Evolutionary conservation across 2,888 invertebrate genomes (phyloP).

Genomic region (Apotomis capreana): DNA sequence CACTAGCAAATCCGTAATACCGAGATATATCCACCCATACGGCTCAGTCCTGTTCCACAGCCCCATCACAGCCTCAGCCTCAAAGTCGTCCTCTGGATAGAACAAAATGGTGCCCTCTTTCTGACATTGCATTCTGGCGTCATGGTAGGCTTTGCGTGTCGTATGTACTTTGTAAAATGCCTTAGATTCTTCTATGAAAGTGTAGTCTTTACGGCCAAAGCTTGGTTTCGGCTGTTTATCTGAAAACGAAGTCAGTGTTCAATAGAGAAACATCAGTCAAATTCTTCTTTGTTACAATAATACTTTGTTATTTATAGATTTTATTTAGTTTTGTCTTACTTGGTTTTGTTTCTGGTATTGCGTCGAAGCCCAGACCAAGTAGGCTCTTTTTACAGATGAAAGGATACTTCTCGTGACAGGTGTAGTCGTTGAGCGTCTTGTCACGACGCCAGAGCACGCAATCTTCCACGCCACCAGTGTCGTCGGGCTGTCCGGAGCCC

Average conservation of each 20-base stretch:
- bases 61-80: constrained; percentile 37
- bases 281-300: no score
- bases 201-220: no score
- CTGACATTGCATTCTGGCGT: constrained; percentile 44
- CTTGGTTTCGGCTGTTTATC: constrained; percentile 45
- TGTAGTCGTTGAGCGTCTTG: constrained; percentile 58
- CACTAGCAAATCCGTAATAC: constrained; percentile 56
- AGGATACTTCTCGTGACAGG: constrained; percentile 56
- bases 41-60: constrained; percentile 44
- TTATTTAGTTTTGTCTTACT: not conserved
- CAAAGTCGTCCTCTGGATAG: constrained; percentile 43
- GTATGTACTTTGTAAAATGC: constrained; percentile 47
- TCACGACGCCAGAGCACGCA: constrained; percentile 57
- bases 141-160: constrained; percentile 41
- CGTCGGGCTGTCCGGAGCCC: constrained; percentile 64
- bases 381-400: constrained; percentile 71
- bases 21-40: constrained; percentile 54
- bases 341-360: not conserved
- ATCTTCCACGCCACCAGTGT: constrained; percentile 55
- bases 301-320: no score
- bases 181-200: constrained; percentile 50
- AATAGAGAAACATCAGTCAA: no score
- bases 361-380: constrained; percentile 44
- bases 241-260: no score
- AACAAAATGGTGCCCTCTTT: constrained; percentile 46